A percentile compares a stretch with the other conserved stretches of the same genome.
Evolutionary conservation across 2,888 invertebrate genomes (phyloP).

Genomic region (Pyrrhia umbra): DNA sequence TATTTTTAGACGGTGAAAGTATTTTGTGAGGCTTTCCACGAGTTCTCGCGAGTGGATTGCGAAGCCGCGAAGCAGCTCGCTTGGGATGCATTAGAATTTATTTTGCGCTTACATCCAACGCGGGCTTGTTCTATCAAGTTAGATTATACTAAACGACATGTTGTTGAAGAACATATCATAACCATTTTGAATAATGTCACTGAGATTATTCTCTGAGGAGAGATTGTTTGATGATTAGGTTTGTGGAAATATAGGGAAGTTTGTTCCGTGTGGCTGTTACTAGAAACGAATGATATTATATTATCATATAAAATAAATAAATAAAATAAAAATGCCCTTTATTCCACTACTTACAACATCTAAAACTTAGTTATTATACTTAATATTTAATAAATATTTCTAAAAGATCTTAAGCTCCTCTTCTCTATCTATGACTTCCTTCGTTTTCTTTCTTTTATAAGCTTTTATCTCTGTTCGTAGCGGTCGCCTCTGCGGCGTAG

Average conservation of each 20-base stretch:
- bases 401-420: too few species aligned
- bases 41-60: slow-evolving; percentile 40
- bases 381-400: too few species aligned
- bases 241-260: slow-evolving; percentile 43
- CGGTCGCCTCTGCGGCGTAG: too few species aligned
- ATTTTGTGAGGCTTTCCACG: slow-evolving; percentile 38
- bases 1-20: slow-evolving; percentile 41
- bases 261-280: slow-evolving; percentile 22
- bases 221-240: slow-evolving; percentile 47
- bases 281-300: too few species aligned
- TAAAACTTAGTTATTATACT: too few species aligned
- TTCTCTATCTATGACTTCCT: too few species aligned
- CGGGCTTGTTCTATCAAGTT: slow-evolving; percentile 43
- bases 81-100: slow-evolving; percentile 71
- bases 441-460: too few species aligned
- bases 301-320: too few species aligned
- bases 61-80: slow-evolving; percentile 57
- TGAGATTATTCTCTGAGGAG: slow-evolving; percentile 50
- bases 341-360: too few species aligned
- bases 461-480: too few species aligned
- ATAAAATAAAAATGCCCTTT: too few species aligned
- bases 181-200: slow-evolving; percentile 58
- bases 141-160: slow-evolving; percentile 55
- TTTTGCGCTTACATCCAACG: slow-evolving; percentile 43
- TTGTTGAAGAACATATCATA: slow-evolving; percentile 59